A percentile compares a stretch with the other conserved stretches of the same genome.
phyloP scores from a whole-genome alignment of 2,797 vertebrate genomes.

The Momotus momota region DNA sequence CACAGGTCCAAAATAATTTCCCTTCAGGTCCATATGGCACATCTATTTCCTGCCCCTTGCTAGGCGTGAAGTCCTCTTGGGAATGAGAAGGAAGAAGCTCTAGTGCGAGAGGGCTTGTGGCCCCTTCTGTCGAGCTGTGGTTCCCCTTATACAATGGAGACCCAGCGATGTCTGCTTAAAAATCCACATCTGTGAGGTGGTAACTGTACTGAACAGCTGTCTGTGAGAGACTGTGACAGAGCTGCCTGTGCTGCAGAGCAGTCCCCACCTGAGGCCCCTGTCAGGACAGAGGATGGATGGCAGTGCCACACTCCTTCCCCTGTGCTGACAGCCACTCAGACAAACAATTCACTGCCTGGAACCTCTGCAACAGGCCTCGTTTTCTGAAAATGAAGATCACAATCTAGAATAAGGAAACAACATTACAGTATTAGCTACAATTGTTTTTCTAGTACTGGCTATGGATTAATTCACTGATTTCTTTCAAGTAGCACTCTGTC shows the following conservation, averaged over 20 bases:
- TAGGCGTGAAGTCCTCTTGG: neutral
- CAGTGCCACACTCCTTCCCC: neutral
- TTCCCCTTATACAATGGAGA: neutral
- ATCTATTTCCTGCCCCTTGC: neutral
- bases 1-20: neutral
- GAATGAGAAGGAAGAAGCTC: neutral
- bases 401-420: neutral
- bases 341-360: neutral
- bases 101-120: neutral
- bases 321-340: neutral
- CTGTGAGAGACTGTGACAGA: neutral
- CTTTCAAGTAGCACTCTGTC: neutral
- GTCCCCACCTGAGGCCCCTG: neutral
- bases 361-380: neutral
- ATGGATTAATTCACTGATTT: neutral
- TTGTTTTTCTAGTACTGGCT: neutral
- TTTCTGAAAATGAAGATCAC: neutral
- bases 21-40: rapidly evolving
- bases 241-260: neutral
- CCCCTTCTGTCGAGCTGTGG: neutral
- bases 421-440: neutral
- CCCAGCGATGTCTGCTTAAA: neutral
- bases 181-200: neutral
- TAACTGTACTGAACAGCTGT: neutral
- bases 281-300: neutral